Percentiles rank a stretch among this genome's conserved stretches.
Evolutionary conservation across 2,888 invertebrate genomes (phyloP).

Genomic region (Caradrina clavipalpis): DNA sequence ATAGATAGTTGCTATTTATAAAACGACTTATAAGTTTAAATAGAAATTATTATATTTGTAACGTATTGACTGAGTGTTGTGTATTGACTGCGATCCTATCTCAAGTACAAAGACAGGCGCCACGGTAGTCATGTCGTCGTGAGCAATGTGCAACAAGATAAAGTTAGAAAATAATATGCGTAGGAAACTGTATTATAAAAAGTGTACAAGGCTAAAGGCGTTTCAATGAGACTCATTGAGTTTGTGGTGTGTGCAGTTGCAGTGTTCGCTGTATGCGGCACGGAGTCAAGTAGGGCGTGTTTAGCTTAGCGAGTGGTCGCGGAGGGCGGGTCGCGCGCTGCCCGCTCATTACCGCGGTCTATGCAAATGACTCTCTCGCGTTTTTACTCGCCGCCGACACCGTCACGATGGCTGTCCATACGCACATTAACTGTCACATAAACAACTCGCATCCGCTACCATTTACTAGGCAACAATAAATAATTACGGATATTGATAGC

Average conservation of each 20-base stretch:
- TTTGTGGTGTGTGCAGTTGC: constrained; percentile 55
- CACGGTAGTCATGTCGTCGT: constrained; percentile 56
- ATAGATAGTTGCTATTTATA: constrained; percentile 16
- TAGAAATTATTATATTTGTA: too few relatives aligned
- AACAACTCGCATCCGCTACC: constrained; percentile 88
- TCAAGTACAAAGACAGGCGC: constrained; percentile 67
- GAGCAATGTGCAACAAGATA: constrained; percentile 60
- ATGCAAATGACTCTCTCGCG: constrained; percentile 88
- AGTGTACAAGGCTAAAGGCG: constrained; percentile 65
- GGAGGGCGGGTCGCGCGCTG: constrained; percentile 67
- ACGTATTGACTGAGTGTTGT: background rate
- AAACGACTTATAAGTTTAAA: too few relatives aligned
- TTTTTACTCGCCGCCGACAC: constrained; percentile 84
- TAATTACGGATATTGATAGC: constrained; percentile 88
- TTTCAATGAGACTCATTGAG: constrained; percentile 69
- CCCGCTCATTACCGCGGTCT: constrained; percentile 85
- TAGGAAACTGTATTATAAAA: constrained; percentile 63
- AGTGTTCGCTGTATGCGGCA: constrained; percentile 63
- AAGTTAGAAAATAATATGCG: constrained; percentile 59
- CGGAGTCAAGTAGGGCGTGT: constrained; percentile 68
- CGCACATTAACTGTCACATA: constrained; percentile 87
- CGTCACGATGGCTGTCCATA: constrained; percentile 84
- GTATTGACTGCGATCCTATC: constrained; percentile 21
- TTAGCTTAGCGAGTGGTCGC: constrained; percentile 68
- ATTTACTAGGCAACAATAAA: constrained; percentile 85